phyloP scores from a whole-genome alignment of 2,888 invertebrate species.

The Ischnura elegans region DNA sequence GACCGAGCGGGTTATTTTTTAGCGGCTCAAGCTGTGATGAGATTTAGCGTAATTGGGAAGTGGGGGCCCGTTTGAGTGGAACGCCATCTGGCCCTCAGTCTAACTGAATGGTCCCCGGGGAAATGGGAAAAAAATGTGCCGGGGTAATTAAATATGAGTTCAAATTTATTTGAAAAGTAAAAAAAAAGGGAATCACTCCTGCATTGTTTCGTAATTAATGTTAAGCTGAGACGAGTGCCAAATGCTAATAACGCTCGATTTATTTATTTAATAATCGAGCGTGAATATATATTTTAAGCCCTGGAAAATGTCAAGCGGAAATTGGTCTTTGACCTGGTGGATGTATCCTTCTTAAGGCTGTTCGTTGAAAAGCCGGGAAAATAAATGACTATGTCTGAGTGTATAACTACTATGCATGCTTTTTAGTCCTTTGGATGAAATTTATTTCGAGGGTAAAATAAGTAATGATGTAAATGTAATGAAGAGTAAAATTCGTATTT shows the following conservation, averaged over 20 bases:
- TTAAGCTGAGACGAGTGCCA: neutral
- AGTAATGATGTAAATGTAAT: too few relatives aligned
- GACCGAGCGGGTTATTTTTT: slow-evolving; percentile 33
- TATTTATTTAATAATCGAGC: neutral
- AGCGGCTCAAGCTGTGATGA: slow-evolving; percentile 33
- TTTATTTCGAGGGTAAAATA: too few relatives aligned
- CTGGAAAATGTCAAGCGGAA: neutral
- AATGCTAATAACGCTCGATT: neutral
- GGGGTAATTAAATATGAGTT: neutral
- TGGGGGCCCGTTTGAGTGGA: neutral
- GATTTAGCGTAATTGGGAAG: slow-evolving; percentile 36
- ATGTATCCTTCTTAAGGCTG: neutral
- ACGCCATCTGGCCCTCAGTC: neutral
- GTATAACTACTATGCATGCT: too few relatives aligned
- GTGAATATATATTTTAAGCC: neutral
- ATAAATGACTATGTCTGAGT: too few relatives aligned
- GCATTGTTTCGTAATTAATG: neutral
- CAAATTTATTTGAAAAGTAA: slow-evolving; percentile 1
- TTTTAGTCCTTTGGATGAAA: too few relatives aligned
- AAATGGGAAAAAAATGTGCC: neutral
- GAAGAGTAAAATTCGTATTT: too few relatives aligned
- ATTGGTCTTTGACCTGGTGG: neutral
- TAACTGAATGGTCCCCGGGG: neutral
- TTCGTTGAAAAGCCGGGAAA: too few relatives aligned
- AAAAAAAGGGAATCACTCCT: neutral